Evolutionary conservation across 2,797 vertebrate genomes (phyloP).

Genomic region (Enteromius argenteus): DNA sequence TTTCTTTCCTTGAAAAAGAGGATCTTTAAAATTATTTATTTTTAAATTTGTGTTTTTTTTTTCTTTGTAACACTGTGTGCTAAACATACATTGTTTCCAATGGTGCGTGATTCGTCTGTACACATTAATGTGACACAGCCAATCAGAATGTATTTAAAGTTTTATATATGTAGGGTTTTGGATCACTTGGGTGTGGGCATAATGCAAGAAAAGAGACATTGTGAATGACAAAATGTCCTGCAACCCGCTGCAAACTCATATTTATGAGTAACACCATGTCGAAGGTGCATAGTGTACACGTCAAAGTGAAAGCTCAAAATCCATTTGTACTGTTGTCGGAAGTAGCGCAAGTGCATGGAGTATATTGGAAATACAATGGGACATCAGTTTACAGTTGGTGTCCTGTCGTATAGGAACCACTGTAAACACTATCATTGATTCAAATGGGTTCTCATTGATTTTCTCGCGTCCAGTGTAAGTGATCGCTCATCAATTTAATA

Average conservation of each 20-base stretch:
- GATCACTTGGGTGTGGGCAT: neutral
- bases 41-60: neutral
- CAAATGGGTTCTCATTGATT: neutral
- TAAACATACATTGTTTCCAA: neutral
- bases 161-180: neutral
- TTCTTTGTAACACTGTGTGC: neutral
- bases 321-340: neutral
- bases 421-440: neutral
- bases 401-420: neutral
- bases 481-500: neutral
- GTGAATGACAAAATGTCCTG: neutral
- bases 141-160: neutral
- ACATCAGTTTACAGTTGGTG: neutral
- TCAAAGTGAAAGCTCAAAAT: neutral
- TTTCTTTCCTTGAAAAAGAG: neutral
- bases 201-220: neutral
- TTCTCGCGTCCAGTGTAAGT: neutral
- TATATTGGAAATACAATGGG: neutral
- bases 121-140: neutral
- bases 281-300: neutral
- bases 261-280: neutral
- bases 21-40: neutral
- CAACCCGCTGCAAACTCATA: neutral
- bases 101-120: neutral
- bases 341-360: neutral